A percentile compares a stretch with the other conserved stretches of the same genome.
phyloP scores from a whole-genome alignment of 2,888 invertebrate species.

The Meta bourneti region DNA sequence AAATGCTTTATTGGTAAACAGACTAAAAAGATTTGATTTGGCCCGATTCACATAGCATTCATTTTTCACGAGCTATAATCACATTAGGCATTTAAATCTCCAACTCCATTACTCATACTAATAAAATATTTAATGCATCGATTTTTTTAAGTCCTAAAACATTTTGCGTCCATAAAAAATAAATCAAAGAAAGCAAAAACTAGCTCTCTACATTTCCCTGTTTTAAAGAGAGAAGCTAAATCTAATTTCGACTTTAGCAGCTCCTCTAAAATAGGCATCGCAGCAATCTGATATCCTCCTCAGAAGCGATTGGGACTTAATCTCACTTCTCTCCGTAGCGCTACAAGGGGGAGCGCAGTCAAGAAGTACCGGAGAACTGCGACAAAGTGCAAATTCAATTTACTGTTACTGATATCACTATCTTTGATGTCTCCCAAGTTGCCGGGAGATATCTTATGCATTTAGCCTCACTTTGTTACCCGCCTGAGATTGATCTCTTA shows the following conservation, averaged over 20 bases:
- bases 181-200: not conserved
- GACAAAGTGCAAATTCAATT: slow-evolving; percentile 74
- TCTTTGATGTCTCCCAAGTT: slow-evolving; percentile 69
- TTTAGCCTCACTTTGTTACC: slow-evolving; percentile 72
- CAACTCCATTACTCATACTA: not conserved
- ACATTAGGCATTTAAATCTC: not conserved
- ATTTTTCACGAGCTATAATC: not conserved
- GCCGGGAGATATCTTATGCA: slow-evolving; percentile 60
- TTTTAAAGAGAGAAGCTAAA: not conserved
- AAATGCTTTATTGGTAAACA: not conserved
- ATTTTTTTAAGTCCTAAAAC: not conserved
- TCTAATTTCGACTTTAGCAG: not conserved
- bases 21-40: not conserved
- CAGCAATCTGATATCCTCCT: not conserved
- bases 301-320: not conserved
- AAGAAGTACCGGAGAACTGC: slow-evolving; percentile 19
- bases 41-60: not conserved
- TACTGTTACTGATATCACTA: slow-evolving; percentile 68
- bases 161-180: not conserved
- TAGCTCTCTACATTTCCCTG: not conserved
- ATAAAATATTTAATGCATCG: not conserved
- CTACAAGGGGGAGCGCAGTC: not conserved
- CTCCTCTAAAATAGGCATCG: not conserved
- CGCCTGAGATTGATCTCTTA: slow-evolving; percentile 71
- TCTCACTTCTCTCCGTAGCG: not conserved